Base-by-base conservation (phyloP, 2,113 vertebrate genomes). In the Aythya baeri region DNA sequence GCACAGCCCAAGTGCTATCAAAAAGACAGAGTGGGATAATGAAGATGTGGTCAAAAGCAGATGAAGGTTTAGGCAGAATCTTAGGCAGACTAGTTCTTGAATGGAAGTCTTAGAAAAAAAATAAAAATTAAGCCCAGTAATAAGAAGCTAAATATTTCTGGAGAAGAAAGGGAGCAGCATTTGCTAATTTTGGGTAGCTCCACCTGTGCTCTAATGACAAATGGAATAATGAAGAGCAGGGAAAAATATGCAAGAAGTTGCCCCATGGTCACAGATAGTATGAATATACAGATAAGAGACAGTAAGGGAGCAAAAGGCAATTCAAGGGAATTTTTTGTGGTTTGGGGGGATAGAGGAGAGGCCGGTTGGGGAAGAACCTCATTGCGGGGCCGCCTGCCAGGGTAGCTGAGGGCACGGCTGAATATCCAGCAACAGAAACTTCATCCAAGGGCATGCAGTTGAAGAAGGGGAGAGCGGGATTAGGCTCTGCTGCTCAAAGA, bases 221-320 rank as follows among this genome's bases (percentile, higher is more conserved):
- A 15, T 49, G 46, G 46, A 49, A 49, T 49, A 49, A 17, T 0
- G 17, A 29, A 17, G 58, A 7, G 58, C 32, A 46, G 32, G 57
- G 61, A 55, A 68, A 75, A 6, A 0, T 0, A 2, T 13, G 38
- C n/a, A 22, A 7, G 22, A 55, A 32, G 6, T 67, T 1, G 2
- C 43, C 4, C 14, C 1, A 0, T 0, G 63, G 31, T 8, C 29
- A 4, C 7, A 8, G 38, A 5, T 4, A 26, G 23, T 7, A 1
- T 17, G 31, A 86, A 55, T 1, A 2, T 49, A 25, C 0, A 4
- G 52, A 32, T 22, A 9, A 7, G 63, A 32, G 55, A 26, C 62
- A 26, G 34, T 32, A 21, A 36, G 17, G 49, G 61, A 1, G 2
- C 21, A 49, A 62, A 36, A 4, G 0, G 2, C 2, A 32, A 57